Conservation (phyloP, 2,888 invertebrate genomes). For the Acleris sparsana region DNA sequence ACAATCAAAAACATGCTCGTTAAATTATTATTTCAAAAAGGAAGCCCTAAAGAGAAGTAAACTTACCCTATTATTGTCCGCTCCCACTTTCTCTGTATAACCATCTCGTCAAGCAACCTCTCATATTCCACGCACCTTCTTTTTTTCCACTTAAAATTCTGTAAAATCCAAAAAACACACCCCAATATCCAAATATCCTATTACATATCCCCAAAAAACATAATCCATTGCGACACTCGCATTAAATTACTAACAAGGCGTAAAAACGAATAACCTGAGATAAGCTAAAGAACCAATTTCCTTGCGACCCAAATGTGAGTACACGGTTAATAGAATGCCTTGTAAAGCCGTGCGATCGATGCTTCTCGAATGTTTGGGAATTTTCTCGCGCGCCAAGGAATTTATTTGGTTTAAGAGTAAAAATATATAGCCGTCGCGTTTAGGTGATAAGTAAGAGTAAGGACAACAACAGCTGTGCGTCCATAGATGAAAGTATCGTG, state of each 20-base stretch:
- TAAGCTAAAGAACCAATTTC: constrained; percentile 40
- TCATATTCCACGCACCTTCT: too few species aligned
- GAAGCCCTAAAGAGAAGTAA: too few species aligned
- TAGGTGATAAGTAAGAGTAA: too few species aligned
- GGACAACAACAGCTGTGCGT: too few species aligned
- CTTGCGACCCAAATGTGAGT: constrained; percentile 37
- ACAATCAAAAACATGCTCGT: too few species aligned
- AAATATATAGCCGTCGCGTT: not conserved
- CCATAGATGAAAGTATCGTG: too few species aligned
- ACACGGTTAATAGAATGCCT: constrained; percentile 39
- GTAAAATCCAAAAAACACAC: too few species aligned
- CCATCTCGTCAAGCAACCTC: too few species aligned
- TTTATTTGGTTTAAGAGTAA: constrained; percentile 5
- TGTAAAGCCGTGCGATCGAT: constrained; percentile 24
- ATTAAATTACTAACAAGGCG: constrained; percentile 36
- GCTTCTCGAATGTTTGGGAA: not conserved
- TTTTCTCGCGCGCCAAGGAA: constrained; percentile 1
- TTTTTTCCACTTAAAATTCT: too few species aligned
- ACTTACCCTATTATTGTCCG: too few species aligned
- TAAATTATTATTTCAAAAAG: too few species aligned
- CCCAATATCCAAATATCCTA: not conserved
- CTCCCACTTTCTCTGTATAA: too few species aligned
- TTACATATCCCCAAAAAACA: constrained; percentile 12
- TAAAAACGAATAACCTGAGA: constrained; percentile 37
- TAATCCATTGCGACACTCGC: constrained; percentile 20